Percentiles rank a stretch among this genome's conserved stretches.
Conservation (phyloP, 2,113 vertebrate species). For the Symphodus melops region DNA sequence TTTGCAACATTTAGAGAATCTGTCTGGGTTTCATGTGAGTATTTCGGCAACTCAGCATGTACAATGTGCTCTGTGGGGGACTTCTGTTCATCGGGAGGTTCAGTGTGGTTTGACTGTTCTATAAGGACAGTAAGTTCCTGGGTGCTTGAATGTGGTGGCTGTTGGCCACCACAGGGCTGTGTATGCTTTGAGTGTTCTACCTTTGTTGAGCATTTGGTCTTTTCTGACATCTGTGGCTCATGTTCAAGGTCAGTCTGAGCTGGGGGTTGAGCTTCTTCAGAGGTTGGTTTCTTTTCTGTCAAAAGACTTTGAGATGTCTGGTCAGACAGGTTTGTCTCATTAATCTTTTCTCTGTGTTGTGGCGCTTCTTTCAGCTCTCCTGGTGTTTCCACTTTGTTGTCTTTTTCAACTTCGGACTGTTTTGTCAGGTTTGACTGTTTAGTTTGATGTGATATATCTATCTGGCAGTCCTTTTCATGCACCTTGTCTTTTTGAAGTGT, state of each 20-base stretch:
- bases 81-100: conserved; percentile 32
- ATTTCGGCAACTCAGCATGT: conserved; percentile 31
- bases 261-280: conserved; percentile 29
- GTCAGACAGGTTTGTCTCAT: conserved; percentile 18
- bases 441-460: conserved; percentile 43
- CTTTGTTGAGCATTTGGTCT: conserved; percentile 16
- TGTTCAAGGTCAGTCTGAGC: conserved; percentile 39
- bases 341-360: conserved; percentile 19
- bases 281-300: conserved; percentile 38
- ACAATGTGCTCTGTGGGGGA: conserved; percentile 43
- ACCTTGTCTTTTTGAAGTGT: conserved; percentile 41
- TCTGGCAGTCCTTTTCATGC: conserved; percentile 54
- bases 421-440: conserved; percentile 43
- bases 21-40: conserved; percentile 37
- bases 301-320: conserved; percentile 21
- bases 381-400: conserved; percentile 34
- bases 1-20: conserved; percentile 44
- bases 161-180: conserved; percentile 23
- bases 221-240: conserved; percentile 30
- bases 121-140: conserved; percentile 31
- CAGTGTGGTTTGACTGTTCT: conserved; percentile 40
- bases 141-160: conserved; percentile 44
- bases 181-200: conserved; percentile 46
- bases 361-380: conserved; percentile 41
- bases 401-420: conserved; percentile 23